Conservation (phyloP, 2,888 invertebrate genomes). For the Criorhina ranunculi region DNA sequence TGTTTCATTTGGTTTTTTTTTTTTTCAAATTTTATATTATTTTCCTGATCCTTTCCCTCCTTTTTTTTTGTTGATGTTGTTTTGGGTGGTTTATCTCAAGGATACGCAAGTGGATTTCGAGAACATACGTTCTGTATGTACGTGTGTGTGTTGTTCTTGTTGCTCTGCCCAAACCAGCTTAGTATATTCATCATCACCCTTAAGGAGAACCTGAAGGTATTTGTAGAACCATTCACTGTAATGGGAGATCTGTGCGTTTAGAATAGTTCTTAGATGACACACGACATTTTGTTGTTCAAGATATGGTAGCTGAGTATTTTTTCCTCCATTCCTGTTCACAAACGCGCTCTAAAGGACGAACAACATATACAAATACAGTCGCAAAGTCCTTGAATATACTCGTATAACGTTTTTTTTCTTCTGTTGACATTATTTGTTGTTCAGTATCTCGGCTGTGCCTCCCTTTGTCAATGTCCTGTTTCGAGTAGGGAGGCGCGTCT, state of each 20-base stretch:
- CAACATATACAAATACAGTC: no score
- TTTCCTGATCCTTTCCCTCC: background rate
- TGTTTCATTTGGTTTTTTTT: constrained; percentile 17
- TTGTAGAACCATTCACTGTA: constrained; percentile 57
- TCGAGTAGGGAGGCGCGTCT: background rate
- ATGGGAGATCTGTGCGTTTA: constrained; percentile 31
- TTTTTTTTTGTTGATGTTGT: constrained; percentile 9
- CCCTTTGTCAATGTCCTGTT: constrained; percentile 20
- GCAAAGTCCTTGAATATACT: constrained; percentile 63
- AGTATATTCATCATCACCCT: constrained; percentile 56
- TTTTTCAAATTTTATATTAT: constrained; percentile 20
- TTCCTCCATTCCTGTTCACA: constrained; percentile 34
- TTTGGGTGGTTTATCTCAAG: constrained; percentile 10
- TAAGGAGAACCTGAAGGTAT: constrained; percentile 25
- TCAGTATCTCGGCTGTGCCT: background rate
- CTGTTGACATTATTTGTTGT: constrained; percentile 41
- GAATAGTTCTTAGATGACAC: constrained; percentile 51
- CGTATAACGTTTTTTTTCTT: constrained; percentile 22
- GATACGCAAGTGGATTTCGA: constrained; percentile 27
- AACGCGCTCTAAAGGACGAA: constrained; percentile 30
- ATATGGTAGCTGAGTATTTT: constrained; percentile 26
- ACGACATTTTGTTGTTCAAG: background rate
- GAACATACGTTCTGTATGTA: background rate
- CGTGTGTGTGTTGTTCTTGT: constrained; percentile 21
- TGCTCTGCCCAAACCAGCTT: constrained; percentile 5